A percentile compares a stretch with the other conserved stretches of the same genome.
phyloP scores from a whole-genome alignment of 2,888 invertebrate genomes.

The Tanytarsus gracilentus region DNA sequence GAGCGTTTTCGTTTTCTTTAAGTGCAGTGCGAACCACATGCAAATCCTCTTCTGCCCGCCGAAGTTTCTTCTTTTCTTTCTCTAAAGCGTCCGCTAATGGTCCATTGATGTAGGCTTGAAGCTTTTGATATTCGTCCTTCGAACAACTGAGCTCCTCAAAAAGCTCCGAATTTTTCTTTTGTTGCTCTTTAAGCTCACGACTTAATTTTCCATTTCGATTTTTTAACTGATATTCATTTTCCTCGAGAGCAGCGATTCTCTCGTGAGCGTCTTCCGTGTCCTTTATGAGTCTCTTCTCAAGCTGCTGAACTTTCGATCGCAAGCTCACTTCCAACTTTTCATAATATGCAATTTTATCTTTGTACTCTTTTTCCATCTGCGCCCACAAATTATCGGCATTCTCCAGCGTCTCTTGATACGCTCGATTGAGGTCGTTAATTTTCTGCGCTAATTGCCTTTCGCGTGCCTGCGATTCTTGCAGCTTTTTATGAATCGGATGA shows the following conservation, averaged over 20 bases:
- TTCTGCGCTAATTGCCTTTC: constrained; percentile 36
- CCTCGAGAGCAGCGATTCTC: constrained; percentile 51
- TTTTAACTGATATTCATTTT: constrained; percentile 49
- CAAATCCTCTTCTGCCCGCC: constrained; percentile 46
- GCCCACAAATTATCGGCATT: constrained; percentile 65
- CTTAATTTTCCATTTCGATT: constrained; percentile 49
- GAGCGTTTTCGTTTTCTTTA: constrained; percentile 45
- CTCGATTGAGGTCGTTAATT: constrained; percentile 52
- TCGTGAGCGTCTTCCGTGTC: constrained; percentile 45
- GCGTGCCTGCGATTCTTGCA: constrained; percentile 31
- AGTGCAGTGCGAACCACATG: constrained; percentile 44
- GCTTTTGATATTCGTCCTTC: constrained; percentile 47
- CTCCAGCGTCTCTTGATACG: constrained; percentile 61
- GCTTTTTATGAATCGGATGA: constrained; percentile 30
- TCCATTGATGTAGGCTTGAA: constrained; percentile 45
- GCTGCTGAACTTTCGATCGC: constrained; percentile 48
- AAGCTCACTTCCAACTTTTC: constrained; percentile 45
- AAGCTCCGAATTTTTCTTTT: constrained; percentile 45
- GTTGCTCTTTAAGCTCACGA: constrained; percentile 47
- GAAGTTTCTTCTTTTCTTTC: constrained; percentile 39
- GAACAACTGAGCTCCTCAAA: constrained; percentile 44
- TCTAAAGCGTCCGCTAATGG: constrained; percentile 38
- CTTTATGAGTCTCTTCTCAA: constrained; percentile 48
- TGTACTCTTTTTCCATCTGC: constrained; percentile 56
- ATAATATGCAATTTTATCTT: constrained; percentile 49